These are phyloP conservation scores for Pyralis farinalis DNA, from an alignment of 2,888 invertebrate species.

Conservation along the genomic window DNA sequence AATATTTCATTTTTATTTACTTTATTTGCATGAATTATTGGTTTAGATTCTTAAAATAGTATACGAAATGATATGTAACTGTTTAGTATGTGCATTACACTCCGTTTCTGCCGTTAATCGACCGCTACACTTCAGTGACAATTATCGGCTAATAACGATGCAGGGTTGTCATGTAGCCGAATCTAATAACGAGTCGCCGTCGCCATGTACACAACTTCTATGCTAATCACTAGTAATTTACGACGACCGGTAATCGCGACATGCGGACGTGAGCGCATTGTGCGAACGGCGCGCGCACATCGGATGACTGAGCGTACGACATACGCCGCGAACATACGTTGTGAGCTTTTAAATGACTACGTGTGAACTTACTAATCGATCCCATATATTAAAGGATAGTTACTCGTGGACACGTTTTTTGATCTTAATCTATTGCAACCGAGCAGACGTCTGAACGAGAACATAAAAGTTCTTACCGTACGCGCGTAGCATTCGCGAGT, in stretches of 20 bases:
- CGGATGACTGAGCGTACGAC: conserved; percentile 24
- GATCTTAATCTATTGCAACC: conserved; percentile 30
- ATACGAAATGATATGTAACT: conserved; percentile 35
- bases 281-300: conserved; percentile 47
- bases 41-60: conserved; percentile 19
- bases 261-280: conserved; percentile 73
- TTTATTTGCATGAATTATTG: too few relatives aligned
- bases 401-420: conserved; percentile 25
- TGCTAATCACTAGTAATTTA: conserved; percentile 76
- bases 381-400: conserved; percentile 28
- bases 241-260: conserved; percentile 75
- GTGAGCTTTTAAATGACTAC: conserved; percentile 39
- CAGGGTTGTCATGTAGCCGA: conserved; percentile 58
- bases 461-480: conserved; percentile 35
- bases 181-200: conserved; percentile 63
- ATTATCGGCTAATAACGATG: conserved; percentile 74
- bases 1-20: too few relatives aligned
- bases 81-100: conserved; percentile 54
- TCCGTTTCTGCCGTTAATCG: conserved; percentile 69
- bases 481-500: conserved; percentile 35
- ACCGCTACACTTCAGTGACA: conserved; percentile 67
- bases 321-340: conserved; percentile 27
- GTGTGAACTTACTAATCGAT: conserved; percentile 54
- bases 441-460: conserved; percentile 21
- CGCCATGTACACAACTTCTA: conserved; percentile 68